Base-by-base conservation (phyloP, 1,140 invertebrate genomes). In the Chymomyza costata region DNA sequence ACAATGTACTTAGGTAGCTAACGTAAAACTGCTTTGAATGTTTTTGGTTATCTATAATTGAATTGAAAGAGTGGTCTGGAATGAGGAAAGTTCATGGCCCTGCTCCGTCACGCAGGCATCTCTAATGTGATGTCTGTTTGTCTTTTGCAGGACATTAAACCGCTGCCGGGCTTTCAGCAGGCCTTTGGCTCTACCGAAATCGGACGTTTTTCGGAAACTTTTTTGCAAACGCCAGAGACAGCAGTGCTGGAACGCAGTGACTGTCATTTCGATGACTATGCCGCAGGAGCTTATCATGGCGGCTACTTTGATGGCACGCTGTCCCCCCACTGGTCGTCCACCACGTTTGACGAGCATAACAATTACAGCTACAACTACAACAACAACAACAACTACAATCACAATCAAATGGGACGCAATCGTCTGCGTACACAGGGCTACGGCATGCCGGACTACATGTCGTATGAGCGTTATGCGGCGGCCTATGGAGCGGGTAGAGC, bases 131-230 rank as follows among this genome's bases (percentile, higher is more conserved):
- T 5, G 13, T 43, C 35, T 38, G 2, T 8, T 5, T 13, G 34
- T 17, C 5, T 19, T 37, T 49, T 40, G 2, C 44, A 85, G 83
- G 65, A 85, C 34, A 81, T 82, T 7, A 85, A 70, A 19, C 91
- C 91, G 8, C 73, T 93, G 34, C 92, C 92, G 0, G 92, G 91
- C 1, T 93, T 93, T 53, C 91, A 92, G 59, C 92, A 93, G 78
- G 91, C 92, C 0, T 93, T 93, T 67, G 92, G 92, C 10, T 92
- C 91, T 1, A 93, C 92, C 16, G 92, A 93, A 82, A 93, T 93
- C 45, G 92, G 92, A 16, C 89, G 90, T 46, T 93, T 93, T 62
- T 88, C 88, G 3, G 89, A 89, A 56, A 88, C 87, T 7, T 89
- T 89, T 50, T 52, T 83, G 35, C 65, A 81, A 25, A 74, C 70